Evolutionary conservation across 2,797 vertebrate genomes (phyloP), one percentile per base, ranked within the genome.

Genomic region (Borostomias antarcticus): DNA sequence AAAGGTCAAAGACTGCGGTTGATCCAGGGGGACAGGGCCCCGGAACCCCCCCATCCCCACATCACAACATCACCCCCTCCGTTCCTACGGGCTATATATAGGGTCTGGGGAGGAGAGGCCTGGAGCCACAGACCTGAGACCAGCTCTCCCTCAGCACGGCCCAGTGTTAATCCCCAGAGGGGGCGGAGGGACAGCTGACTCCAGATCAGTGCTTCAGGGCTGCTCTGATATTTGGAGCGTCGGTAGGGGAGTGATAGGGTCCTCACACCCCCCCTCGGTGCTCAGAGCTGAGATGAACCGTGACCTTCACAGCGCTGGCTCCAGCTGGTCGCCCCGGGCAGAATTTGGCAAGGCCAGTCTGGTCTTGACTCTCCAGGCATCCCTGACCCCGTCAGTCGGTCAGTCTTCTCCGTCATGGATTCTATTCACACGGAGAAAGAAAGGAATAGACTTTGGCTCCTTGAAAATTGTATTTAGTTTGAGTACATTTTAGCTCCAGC

Each of bases 1-100:
- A 94, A 95, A 95, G 93, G 94, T 91, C 91, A 94, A 79, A 86
- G 80, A 78, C 68, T 69, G 69, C 53, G 56, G 71, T 62, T 47
- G 58, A 64, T 79, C 87, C 72, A 75, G 69, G 89, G 85, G 82
- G 80, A 79, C 83, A 86, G 64, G 66, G 71, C 57, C 45, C 45
- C 51, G 65, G 50, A 32, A 29, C n/a, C 68, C 15, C 25, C 28
- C 58, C 58, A 68, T 19, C 17, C 47, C 68, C 57, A 62, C 58
- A 29, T 51, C 29, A 28, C 29, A 29, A 29, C 40, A 33, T 10
- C 47, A n/a, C n/a, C 48, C 50, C 64, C 51, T 23, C 19, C 25
- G n/a, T 29, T 3, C 13, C 59, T 45, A 21, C 13, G 21, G 1
- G 30, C 72, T 88, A 84, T 81, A 78, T 85, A 85, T 89, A 85